phyloP scores from a whole-genome alignment of 2,888 invertebrate species.

The Limnephilus auricula region DNA sequence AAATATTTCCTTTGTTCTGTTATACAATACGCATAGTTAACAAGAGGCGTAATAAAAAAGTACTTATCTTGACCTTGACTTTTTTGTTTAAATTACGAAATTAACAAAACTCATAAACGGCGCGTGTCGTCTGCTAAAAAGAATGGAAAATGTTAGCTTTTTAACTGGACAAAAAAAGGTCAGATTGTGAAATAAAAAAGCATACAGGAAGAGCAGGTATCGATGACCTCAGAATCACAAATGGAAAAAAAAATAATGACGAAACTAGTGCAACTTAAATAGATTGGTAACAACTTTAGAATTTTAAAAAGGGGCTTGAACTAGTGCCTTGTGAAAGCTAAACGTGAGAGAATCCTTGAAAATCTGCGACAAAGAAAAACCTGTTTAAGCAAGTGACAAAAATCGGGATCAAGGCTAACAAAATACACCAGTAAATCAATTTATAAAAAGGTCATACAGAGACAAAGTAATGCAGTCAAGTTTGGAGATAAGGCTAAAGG shows the following conservation, averaged over 20 bases:
- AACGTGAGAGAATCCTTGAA: not conserved
- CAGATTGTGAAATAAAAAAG: not conserved
- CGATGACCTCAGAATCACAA: not conserved
- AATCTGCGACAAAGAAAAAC: too few relatives aligned
- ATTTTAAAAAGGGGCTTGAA: not conserved
- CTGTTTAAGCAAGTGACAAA: not conserved
- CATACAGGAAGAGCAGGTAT: not conserved
- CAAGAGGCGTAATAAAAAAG: not conserved
- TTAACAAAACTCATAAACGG: not conserved
- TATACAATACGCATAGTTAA: not conserved
- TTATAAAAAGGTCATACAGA: not conserved
- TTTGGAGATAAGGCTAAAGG: not conserved
- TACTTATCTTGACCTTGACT: not conserved
- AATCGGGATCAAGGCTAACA: not conserved
- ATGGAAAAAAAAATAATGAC: not conserved
- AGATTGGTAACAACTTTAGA: not conserved
- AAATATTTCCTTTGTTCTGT: not conserved
- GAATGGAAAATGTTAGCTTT: not conserved
- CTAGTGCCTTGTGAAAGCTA: not conserved
- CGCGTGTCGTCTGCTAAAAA: not conserved
- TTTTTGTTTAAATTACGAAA: not conserved
- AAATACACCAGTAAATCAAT: not conserved
- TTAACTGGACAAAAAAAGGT: not conserved
- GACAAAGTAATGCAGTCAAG: not conserved
- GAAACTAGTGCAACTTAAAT: too few relatives aligned